A percentile compares a stretch with the other conserved stretches of the same genome.
Conservation (phyloP, 2,113 vertebrate species). For the Struthidea cinerea region DNA sequence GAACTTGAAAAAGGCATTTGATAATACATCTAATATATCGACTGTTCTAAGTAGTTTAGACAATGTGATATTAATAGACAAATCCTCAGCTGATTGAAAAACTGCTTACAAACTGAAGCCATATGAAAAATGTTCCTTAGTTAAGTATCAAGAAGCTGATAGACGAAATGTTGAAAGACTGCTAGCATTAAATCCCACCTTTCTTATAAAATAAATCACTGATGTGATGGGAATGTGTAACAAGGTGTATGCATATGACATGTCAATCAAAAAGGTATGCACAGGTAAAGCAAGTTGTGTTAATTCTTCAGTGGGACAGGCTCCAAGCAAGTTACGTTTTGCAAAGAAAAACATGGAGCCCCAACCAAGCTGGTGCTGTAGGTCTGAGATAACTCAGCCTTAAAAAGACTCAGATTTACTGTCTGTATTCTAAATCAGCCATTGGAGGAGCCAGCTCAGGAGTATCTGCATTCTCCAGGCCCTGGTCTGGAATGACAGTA, state of each 20-base stretch:
- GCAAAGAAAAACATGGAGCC: background rate
- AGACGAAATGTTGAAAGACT: background rate
- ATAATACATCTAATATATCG: background rate
- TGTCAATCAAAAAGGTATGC: background rate
- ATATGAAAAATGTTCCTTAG: background rate
- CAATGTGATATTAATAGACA: background rate
- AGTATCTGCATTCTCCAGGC: background rate
- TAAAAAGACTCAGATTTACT: background rate
- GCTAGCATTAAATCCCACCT: background rate
- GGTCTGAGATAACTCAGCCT: background rate
- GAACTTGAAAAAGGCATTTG: background rate
- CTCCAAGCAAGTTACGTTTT: background rate
- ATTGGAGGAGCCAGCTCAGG: background rate
- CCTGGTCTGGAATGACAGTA: background rate
- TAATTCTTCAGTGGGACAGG: background rate
- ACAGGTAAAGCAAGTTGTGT: background rate
- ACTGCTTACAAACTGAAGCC: background rate
- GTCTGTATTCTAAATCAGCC: background rate
- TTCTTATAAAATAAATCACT: background rate
- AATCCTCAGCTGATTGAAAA: background rate
- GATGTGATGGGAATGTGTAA: background rate
- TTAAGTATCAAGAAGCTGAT: background rate
- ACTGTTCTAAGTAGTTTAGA: background rate
- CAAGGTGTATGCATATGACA: background rate
- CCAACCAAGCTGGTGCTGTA: background rate